Base-by-base conservation (phyloP, 2,113 vertebrate genomes). In the Pavo muticus region DNA sequence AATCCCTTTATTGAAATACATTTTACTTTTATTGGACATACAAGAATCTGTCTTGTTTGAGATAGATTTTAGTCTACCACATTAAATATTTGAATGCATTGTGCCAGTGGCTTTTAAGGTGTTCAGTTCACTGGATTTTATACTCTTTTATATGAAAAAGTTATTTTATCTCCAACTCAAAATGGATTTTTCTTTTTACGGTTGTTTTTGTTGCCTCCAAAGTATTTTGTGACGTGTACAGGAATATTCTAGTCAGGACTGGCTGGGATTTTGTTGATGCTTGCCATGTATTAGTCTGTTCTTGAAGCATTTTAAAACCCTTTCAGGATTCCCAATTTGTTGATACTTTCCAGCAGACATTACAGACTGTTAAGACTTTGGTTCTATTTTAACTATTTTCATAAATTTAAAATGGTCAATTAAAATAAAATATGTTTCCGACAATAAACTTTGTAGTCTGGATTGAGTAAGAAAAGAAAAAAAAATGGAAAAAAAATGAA, bases 51-150 rank as follows among this genome's bases (percentile, higher is more conserved):
- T 52, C 25, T 30, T 88, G 23, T 86, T 95, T 71, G 63, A 77
- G 84, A 54, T 12, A 74, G 71, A 74, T 82, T 95, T 92, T 57
- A 47, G 47, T 65, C 42, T 45, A 70, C 48, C 6, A 10, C 9
- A 64, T 72, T 57, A 60, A 72, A 25, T 72, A 76, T 88, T 85
- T 85, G 17, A 93, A 91, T 50, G 10, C 6, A 30, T 73, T 88
- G 18, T 88, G 54, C 59, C 63, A 72, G 18, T 86, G 78, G 63
- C 72, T 73, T 71, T 93, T 76, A 86, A 86, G n/a, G 45, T 83
- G 48, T 76, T 92, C 68, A 47, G n/a, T 72, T 95, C 59, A 73
- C 45, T 87, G n/a, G 8, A 81, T 91, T 93, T 91, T 91, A 78
- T 83, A 10, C 1, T 59, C 19, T 78, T 52, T 50, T 27, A 57